Evolutionary conservation across 2,797 vertebrate species (phyloP).

Genomic region (Rhinella marina): DNA sequence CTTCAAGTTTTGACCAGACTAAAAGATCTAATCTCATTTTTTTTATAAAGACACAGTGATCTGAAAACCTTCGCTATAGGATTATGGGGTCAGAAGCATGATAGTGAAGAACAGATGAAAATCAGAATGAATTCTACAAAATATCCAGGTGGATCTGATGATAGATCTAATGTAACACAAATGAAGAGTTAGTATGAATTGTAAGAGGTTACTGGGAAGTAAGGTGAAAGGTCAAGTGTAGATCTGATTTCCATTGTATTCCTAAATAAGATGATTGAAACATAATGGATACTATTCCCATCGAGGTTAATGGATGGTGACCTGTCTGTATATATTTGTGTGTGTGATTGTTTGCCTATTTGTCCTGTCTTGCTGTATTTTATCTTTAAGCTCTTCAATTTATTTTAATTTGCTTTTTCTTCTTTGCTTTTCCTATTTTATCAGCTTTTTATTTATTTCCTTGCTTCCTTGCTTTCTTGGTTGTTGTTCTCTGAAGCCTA

Average conservation of each 20-base stretch:
- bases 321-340: conserved; percentile 58
- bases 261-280: conserved; percentile 56
- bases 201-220: conserved; percentile 27
- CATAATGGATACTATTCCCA: conserved; percentile 58
- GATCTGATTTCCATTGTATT: conserved; percentile 55
- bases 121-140: conserved; percentile 38
- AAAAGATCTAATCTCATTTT: conserved; percentile 35
- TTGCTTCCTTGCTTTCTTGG: background rate
- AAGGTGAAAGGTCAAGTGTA: conserved; percentile 53
- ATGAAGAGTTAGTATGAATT: conserved; percentile 31
- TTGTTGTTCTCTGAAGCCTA: conserved; percentile 6
- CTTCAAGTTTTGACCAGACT: conserved; percentile 22
- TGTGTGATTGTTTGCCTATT: conserved; percentile 57
- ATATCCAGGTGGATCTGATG: conserved; percentile 31
- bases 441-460: conserved; percentile 39
- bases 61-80: conserved; percentile 17
- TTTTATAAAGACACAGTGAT: conserved; percentile 32
- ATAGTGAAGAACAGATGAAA: conserved; percentile 36
- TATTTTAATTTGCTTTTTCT: conserved; percentile 40
- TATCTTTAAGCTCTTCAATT: conserved; percentile 46
- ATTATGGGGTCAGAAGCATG: conserved; percentile 35
- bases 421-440: conserved; percentile 37
- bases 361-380: conserved; percentile 50
- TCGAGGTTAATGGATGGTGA: conserved; percentile 56
- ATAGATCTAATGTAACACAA: conserved; percentile 30